Base-by-base conservation (phyloP, 2,888 invertebrate species). In the Uropetala carovei region DNA sequence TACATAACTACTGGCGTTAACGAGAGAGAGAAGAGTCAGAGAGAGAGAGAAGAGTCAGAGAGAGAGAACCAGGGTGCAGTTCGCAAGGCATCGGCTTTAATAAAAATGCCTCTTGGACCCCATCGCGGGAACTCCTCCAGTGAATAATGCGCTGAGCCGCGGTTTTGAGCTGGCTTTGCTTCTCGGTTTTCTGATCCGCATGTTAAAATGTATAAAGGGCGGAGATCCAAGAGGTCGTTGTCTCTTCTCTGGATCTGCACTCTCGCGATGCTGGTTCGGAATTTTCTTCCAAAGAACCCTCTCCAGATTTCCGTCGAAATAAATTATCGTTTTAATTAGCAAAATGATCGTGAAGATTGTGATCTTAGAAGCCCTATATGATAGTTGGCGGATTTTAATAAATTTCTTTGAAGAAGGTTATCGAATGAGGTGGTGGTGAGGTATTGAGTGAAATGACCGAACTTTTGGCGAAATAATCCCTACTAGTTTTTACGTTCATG, bases 91-190 rank as follows among this genome's bases (percentile, higher is more conserved):
- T 75, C 75, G 27, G 75, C 75, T 75, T 75, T 75, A 75, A 75
- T 75, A 75, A 75, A 75, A 75, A 75, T 27, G 43, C 43, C 75
- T 22, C 18, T 75, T 27, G 75, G 22, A 13, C 75, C 22, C 11
- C 27, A 27, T 27, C 22, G 22, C 22, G 75, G 27, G 18, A 13
- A 75, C 75, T 75, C 22, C 75, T 22, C n/a, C 68, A 22, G 68
- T n/a, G 68, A 68, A 13, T 22, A 68, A n/a, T 68, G 68, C 64
- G 0, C n/a, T 8, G 64, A 16, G 64, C 18, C 18, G 68, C 18
- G 68, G n/a, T 64, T 64, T 18, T n/a, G 64, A 64, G 64, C 7
- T 68, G 43, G 68, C n/a, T 68, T 64, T 68, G 75, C 75, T 75
- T 22, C 27, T 75, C 75, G 43, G 43, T 43, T 43, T 43, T 43